Conservation (phyloP, 1,140 invertebrate species). For the Lysiphlebus fabarum region DNA sequence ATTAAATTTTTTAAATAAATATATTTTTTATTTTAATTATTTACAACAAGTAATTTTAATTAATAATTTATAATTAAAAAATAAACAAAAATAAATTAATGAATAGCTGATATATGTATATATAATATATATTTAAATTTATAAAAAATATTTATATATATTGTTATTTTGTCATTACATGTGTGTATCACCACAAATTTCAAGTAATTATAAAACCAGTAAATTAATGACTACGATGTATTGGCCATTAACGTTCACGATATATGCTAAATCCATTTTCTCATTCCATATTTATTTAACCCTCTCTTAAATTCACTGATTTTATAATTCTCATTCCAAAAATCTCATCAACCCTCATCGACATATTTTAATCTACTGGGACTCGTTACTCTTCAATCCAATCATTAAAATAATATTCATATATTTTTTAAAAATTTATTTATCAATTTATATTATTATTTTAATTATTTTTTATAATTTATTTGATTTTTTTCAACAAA, state of each 20-base stretch:
- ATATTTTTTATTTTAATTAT: too few relatives aligned
- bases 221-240: conserved; percentile 23
- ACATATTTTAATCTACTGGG: not conserved
- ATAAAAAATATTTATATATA: not conserved
- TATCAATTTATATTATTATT: not conserved
- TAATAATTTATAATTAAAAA: too few relatives aligned
- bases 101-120: too few relatives aligned
- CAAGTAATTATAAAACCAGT: conserved; percentile 17
- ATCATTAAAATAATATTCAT: not conserved
- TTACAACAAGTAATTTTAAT: too few relatives aligned
- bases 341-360: not conserved
- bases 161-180: conserved; percentile 17
- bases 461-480: not conserved
- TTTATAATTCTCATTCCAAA: too few relatives aligned
- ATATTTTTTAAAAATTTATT: not conserved
- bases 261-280: conserved; percentile 8
- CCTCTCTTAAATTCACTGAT: not conserved
- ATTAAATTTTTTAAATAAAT: too few relatives aligned
- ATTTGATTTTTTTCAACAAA: not conserved
- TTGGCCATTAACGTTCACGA: conserved; percentile 20
- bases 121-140: too few relatives aligned
- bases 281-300: not conserved
- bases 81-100: too few relatives aligned
- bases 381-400: not conserved
- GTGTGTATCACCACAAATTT: conserved; percentile 7